These are phyloP conservation scores for Dryococelus australis DNA, from an alignment of 2,888 invertebrate species.

Conservation along the genomic window DNA sequence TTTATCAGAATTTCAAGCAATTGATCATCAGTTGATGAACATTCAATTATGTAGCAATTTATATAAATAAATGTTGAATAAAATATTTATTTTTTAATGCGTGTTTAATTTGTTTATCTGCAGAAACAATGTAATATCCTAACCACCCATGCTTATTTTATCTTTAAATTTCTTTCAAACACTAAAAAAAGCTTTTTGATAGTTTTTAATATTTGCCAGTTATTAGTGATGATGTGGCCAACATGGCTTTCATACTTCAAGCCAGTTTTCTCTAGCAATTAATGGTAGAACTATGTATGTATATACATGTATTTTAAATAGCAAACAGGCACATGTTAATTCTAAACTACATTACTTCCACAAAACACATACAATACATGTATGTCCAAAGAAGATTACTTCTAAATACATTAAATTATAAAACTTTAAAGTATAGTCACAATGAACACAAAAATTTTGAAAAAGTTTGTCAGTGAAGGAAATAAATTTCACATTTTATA, in stretches of 20 bases:
- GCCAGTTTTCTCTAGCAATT: not conserved
- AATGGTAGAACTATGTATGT: not conserved
- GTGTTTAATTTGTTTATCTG: not conserved
- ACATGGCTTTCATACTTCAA: not conserved
- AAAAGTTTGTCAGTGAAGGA: not conserved
- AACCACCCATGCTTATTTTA: not conserved
- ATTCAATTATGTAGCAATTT: not conserved
- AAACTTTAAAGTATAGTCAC: not conserved
- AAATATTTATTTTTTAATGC: not conserved
- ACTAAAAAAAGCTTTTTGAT: too few species aligned
- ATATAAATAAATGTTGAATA: not conserved
- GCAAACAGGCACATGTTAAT: not conserved
- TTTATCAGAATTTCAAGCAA: not conserved
- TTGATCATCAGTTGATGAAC: not conserved
- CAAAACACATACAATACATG: not conserved
- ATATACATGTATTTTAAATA: not conserved
- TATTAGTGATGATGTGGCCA: not conserved
- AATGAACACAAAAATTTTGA: too few species aligned
- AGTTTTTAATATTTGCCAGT: too few species aligned
- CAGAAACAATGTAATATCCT: not conserved
- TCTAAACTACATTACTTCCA: not conserved
- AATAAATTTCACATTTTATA: not conserved
- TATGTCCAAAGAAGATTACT: constrained; percentile 5
- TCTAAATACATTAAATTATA: not conserved
- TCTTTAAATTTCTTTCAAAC: too few species aligned